Conservation (phyloP, 2,113 vertebrate genomes). For the Strix aluco region DNA sequence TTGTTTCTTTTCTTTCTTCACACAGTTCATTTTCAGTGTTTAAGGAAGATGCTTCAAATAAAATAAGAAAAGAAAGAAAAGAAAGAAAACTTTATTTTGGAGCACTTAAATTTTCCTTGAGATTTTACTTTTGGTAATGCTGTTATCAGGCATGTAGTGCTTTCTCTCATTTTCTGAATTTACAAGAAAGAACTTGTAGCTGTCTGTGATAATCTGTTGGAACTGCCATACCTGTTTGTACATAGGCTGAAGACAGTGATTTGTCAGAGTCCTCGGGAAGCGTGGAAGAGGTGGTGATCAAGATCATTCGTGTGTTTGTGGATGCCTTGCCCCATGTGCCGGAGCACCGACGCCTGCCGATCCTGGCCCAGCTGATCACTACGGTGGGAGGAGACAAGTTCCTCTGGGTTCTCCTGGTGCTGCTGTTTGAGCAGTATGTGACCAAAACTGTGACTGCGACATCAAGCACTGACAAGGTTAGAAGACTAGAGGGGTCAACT, state of each 20-base stretch:
- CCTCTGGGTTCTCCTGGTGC: slow-evolving; percentile 89
- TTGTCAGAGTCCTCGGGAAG: slow-evolving; percentile 63
- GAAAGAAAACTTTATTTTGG: background rate
- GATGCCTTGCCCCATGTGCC: slow-evolving; percentile 94
- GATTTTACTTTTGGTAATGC: background rate
- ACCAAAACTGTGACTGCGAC: slow-evolving; percentile 71
- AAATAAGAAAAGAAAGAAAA: no score
- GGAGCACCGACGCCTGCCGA: slow-evolving; percentile 87
- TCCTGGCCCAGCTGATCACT: slow-evolving; percentile 83
- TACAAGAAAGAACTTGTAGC: background rate
- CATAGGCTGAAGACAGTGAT: slow-evolving; percentile 80
- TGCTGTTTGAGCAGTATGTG: slow-evolving; percentile 90
- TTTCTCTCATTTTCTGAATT: background rate
- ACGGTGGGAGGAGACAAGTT: slow-evolving; percentile 85
- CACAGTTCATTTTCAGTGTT: no score
- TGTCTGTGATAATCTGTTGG: background rate
- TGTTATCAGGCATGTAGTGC: rapidly evolving
- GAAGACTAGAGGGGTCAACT: background rate
- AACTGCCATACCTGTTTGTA: background rate
- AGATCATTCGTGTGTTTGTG: slow-evolving; percentile 87
- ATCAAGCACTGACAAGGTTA: slow-evolving; percentile 84
- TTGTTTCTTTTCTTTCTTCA: no score
- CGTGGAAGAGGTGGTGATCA: slow-evolving; percentile 80
- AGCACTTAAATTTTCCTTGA: background rate
- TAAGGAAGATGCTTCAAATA: no score